A percentile compares a stretch with the other conserved stretches of the same genome.
Evolutionary conservation across 2,113 vertebrate species (phyloP).

Genomic region (Zapus hudsonius): DNA sequence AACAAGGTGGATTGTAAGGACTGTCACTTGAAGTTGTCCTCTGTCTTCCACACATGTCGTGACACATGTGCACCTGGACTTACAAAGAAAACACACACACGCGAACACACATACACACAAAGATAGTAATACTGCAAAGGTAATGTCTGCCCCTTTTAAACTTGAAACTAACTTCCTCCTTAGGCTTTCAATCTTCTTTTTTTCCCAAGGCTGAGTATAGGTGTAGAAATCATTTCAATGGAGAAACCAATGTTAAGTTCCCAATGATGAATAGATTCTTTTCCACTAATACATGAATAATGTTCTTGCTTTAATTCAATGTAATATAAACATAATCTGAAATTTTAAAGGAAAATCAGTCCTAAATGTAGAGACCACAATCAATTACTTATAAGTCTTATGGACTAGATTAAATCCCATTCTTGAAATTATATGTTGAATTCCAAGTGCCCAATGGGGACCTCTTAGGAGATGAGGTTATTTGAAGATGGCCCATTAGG

Average conservation of each 20-base stretch:
- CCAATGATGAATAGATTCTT: not conserved
- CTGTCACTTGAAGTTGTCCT: too few relatives aligned
- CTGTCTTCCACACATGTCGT: too few relatives aligned
- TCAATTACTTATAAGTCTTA: not conserved
- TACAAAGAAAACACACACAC: too few relatives aligned
- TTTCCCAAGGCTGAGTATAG: not conserved
- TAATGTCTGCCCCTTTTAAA: not conserved
- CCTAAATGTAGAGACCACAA: not conserved
- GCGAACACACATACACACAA: too few relatives aligned
- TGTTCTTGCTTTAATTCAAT: slow-evolving; percentile 2
- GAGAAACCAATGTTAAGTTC: not conserved
- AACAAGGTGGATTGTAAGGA: too few relatives aligned
- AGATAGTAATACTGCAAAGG: not conserved
- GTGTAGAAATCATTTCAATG: not conserved
- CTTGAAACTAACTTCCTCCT: not conserved
- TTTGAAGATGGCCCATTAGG: not conserved
- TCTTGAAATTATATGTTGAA: not conserved
- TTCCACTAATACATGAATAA: not conserved
- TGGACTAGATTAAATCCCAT: not conserved
- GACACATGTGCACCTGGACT: too few relatives aligned
- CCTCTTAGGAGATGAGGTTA: not conserved
- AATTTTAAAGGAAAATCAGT: not conserved
- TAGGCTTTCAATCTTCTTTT: not conserved
- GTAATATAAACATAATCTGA: not conserved
- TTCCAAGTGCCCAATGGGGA: not conserved